Evolutionary conservation across 2,888 invertebrate species (phyloP), one percentile per base, ranked within the genome.

Genomic region (Melinaea marsaeus): DNA sequence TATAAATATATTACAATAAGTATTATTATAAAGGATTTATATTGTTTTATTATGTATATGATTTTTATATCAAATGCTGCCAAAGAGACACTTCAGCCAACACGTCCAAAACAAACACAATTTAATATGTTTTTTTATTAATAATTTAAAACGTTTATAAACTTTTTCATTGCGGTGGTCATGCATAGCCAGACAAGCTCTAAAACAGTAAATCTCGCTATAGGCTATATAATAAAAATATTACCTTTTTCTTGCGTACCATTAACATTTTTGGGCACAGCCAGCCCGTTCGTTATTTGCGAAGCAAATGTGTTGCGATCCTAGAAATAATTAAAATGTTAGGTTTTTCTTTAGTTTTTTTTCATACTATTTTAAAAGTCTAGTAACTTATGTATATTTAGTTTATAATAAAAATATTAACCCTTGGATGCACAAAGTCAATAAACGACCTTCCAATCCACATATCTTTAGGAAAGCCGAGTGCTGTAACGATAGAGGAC

Each of bases 401-500:
- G 5, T 42, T 9, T 42, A 42, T 6, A 9, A 42, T 9, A 42
- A 7, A 42, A 42, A 42, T 42, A 42, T 42, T 79, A 71, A 90
- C 95, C 83, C 94, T 95, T 2, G 95, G 94, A 82, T 97, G 96
- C 0, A 98, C 92, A 77, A 97, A 97, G 75, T 97, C 96, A 62
- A 96, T 95, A 75, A 98, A 96, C 0, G 95, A 95, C 60, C 95
- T 92, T 3, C 96, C 97, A 45, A 95, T 84, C 96, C 96, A 97
- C 93, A 96, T 95, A 68, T 96, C 95, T 71, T 94, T 93, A 0
- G 96, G 95, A 77, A 94, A 97, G 1, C 96, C 97, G 59, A 97
- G 90, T 1, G 93, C 91, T 2, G 92, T 83, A 0, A 94, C 93
- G 58, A 96, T 86, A 57, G 93, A 93, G 0, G 94, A 85, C 0